A percentile compares a stretch with the other conserved stretches of the same genome.
Evolutionary conservation across 1,140 invertebrate genomes (phyloP).

Genomic region (Hylyphantes graminicola): DNA sequence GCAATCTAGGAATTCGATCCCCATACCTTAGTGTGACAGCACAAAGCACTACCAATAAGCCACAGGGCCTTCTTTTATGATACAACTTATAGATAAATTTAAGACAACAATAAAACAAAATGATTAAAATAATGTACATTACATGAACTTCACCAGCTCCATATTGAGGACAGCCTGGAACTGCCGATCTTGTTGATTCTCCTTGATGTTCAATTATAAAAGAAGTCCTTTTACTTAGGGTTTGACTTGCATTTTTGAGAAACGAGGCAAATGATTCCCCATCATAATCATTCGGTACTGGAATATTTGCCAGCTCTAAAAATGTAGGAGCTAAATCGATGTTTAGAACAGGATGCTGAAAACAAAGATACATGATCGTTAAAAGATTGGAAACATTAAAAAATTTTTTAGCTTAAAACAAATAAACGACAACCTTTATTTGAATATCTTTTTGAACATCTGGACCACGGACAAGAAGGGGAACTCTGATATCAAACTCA

Average conservation of each 20-base stretch:
- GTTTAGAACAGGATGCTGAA: slow-evolving; percentile 90
- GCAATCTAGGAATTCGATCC: too few relatives aligned
- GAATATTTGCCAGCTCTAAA: slow-evolving; percentile 91
- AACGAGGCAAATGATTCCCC: slow-evolving; percentile 85
- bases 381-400: not conserved
- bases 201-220: slow-evolving; percentile 64
- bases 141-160: slow-evolving; percentile 49
- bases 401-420: slow-evolving; percentile 26
- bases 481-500: slow-evolving; percentile 97
- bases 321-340: slow-evolving; percentile 97
- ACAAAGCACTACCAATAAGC: too few relatives aligned
- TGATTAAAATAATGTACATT: not conserved
- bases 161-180: slow-evolving; percentile 59
- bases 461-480: slow-evolving; percentile 92
- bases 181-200: slow-evolving; percentile 45
- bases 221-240: slow-evolving; percentile 18
- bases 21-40: too few relatives aligned
- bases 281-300: slow-evolving; percentile 90
- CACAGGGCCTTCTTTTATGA: too few relatives aligned
- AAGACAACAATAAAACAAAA: slow-evolving; percentile 1
- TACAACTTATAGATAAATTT: too few relatives aligned
- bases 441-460: slow-evolving; percentile 81
- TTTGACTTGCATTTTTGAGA: slow-evolving; percentile 63
- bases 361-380: not conserved
- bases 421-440: slow-evolving; percentile 56